Evolutionary conservation across 2,797 vertebrate species (phyloP).

Genomic region (Poecilia velifera): DNA sequence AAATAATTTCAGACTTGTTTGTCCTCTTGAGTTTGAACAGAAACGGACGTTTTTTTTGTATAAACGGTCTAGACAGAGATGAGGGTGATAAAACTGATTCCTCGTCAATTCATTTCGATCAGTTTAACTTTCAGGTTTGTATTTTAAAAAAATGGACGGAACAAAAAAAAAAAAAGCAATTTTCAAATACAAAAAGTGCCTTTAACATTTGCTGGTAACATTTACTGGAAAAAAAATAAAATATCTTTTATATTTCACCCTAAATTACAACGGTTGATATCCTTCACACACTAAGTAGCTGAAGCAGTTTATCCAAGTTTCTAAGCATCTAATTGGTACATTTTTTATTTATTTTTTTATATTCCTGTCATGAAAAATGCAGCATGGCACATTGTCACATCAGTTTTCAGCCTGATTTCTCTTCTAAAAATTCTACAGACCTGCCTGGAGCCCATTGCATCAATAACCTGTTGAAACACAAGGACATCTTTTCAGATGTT

Average conservation of each 20-base stretch:
- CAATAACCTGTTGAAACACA: background rate
- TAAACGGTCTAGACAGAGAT: conserved; percentile 32
- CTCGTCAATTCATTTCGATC: background rate
- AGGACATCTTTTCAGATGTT: background rate
- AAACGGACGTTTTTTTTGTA: conserved; percentile 25
- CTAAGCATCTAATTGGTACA: background rate
- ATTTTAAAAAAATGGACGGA: background rate
- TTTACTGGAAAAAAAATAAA: background rate
- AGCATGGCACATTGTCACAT: background rate
- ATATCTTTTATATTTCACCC: background rate
- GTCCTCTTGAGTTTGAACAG: conserved; percentile 40
- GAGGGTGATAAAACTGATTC: background rate
- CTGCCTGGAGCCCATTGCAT: background rate
- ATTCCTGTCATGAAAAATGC: background rate
- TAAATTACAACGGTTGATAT: background rate
- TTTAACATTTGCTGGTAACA: background rate
- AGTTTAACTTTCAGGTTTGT: background rate
- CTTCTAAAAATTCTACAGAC: background rate
- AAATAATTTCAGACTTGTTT: conserved; percentile 51
- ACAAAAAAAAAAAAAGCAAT: background rate
- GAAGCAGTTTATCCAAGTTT: background rate
- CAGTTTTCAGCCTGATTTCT: background rate
- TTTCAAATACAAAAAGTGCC: background rate
- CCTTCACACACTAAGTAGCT: background rate
- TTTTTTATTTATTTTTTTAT: background rate